Evolutionary conservation across 1,140 invertebrate species (phyloP), one percentile per base, ranked within the genome.

Genomic region (Halictus rubicundus): DNA sequence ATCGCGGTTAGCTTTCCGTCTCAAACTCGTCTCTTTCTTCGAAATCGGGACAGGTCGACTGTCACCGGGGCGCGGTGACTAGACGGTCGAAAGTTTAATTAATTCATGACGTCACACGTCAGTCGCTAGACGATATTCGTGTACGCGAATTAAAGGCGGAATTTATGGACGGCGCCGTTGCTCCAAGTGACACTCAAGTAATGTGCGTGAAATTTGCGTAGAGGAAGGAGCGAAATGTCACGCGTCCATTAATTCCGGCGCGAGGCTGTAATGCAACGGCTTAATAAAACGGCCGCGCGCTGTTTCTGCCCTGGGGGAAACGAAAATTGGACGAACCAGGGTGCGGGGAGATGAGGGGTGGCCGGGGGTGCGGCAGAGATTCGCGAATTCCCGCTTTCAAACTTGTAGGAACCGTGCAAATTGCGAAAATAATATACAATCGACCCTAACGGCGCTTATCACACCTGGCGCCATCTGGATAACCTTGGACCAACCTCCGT

Each of bases 111-210:
- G 61, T 64, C 37, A 39, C 37, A 39, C 61, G 61, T 39, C 61
- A 52, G 37, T 8, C 61, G 61, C 37, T 21, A 39, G 61, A 52
- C 37, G 61, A 64, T 64, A 64, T 64, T 39, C 61, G 32, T 64
- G 61, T 64, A 65, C 63, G 42, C 37, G 63, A 65, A 65, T 65
- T 65, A 65, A 42, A 65, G 37, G 63, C 3, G 63, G 63, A 65
- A 65, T 65, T 65, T 37, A 65, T 65, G 37, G 21, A 21, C 37
- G 63, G 39, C 63, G 32, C 63, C 37, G 21, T n/a, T 14, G 37
- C 63, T 32, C 37, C 37, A 64, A 64, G 63, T 65, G 63, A 65
- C 63, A 65, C 32, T 42, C 63, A 9, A 42, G 63, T 23, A 42
- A 63, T 25, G 60, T 21, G 60, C 27, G 63, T 5, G 63, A 65